A percentile compares a stretch with the other conserved stretches of the same genome.
Evolutionary conservation across 2,113 vertebrate species (phyloP).

Genomic region (Hyperoodon ampullatus): DNA sequence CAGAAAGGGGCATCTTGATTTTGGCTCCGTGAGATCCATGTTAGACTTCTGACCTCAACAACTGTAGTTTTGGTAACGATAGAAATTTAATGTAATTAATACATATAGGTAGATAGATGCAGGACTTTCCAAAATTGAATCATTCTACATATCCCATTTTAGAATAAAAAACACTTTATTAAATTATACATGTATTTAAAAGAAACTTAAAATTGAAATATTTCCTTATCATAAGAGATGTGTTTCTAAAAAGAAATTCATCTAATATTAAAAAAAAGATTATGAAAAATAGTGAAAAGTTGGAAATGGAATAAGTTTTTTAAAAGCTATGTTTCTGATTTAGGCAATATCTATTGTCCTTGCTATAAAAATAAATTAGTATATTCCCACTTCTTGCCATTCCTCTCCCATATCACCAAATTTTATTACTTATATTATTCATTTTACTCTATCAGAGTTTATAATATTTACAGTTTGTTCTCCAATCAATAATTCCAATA

Average conservation of each 20-base stretch:
- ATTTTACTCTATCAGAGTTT: background rate
- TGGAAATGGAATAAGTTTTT: background rate
- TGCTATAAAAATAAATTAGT: background rate
- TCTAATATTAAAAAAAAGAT: background rate
- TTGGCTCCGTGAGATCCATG: background rate
- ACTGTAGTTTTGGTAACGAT: background rate
- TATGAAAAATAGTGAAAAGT: background rate
- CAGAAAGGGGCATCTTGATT: background rate
- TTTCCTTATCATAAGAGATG: background rate
- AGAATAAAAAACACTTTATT: background rate
- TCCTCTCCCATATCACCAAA: background rate
- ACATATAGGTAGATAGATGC: background rate
- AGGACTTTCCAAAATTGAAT: background rate
- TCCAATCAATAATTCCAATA: background rate
- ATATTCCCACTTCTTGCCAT: background rate
- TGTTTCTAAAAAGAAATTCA: slow-evolving; percentile 12
- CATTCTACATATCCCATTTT: background rate
- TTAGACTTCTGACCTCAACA: background rate
- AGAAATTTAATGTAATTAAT: background rate
- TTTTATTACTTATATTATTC: background rate
- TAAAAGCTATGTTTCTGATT: background rate
- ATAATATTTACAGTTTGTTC: background rate
- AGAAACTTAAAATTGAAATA: background rate
- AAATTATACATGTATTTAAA: slow-evolving; percentile 15
- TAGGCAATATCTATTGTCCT: background rate